Percentiles rank a stretch among this genome's conserved stretches.
These are phyloP conservation scores for Gallinago nigripennis DNA, from an alignment of 2,797 vertebrate species.

Conservation along the genomic window DNA sequence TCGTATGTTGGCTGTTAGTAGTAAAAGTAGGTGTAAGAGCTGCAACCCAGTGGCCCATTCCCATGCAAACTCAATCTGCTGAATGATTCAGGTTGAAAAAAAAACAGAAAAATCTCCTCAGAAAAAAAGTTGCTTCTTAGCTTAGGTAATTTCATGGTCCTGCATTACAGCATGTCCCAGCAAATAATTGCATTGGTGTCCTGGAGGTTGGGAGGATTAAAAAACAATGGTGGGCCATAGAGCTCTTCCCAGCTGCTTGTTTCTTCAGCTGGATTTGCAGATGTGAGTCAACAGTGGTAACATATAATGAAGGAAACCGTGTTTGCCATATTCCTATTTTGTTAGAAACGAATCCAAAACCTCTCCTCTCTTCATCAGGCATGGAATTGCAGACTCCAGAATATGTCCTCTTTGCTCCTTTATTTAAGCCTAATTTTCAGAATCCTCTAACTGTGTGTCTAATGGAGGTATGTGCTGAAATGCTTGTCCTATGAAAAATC, in stretches of 20 bases:
- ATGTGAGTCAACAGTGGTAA: not conserved
- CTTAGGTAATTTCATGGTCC: not conserved
- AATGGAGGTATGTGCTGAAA: not conserved
- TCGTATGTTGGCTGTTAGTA: not conserved
- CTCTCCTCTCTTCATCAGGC: not conserved
- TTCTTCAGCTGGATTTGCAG: not conserved
- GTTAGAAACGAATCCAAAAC: not conserved
- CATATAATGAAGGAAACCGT: not conserved
- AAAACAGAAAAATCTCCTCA: not conserved
- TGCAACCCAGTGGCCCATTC: not conserved
- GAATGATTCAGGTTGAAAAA: not conserved
- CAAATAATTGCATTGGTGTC: not conserved
- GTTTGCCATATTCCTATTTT: not conserved
- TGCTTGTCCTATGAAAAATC: not conserved
- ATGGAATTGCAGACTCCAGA: not conserved
- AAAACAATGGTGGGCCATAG: not conserved
- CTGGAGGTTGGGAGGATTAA: not conserved
- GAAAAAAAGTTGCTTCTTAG: not conserved
- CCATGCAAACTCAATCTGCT: not conserved
- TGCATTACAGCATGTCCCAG: not conserved
- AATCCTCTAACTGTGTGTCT: not conserved
- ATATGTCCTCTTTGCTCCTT: not conserved
- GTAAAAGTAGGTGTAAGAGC: not conserved
- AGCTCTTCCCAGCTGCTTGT: not conserved
- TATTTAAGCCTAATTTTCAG: not conserved